Conservation (phyloP, 2,113 vertebrate species). For the Microtus ochrogaster region DNA sequence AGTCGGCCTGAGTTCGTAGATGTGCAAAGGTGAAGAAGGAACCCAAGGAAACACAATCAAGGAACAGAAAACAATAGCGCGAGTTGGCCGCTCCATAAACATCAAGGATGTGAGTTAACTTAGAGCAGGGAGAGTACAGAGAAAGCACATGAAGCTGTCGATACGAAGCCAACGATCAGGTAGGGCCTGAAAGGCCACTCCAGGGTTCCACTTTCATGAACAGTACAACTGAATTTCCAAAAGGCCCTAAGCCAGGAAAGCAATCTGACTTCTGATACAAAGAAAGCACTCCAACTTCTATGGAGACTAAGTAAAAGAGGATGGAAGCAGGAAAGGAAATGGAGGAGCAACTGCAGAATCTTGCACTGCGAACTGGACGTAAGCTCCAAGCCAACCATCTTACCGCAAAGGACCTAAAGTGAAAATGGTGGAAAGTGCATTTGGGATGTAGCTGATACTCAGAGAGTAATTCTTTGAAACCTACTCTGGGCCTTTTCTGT, state of each 20-base stretch:
- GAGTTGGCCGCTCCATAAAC: not conserved
- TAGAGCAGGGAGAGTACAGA: not conserved
- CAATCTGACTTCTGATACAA: not conserved
- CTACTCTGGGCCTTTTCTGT: not conserved
- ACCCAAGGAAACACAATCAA: not conserved
- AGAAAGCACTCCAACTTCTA: not conserved
- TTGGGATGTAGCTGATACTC: not conserved
- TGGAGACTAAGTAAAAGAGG: not conserved
- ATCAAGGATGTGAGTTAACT: not conserved
- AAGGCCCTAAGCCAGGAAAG: not conserved
- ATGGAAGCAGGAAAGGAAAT: not conserved
- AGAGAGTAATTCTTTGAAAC: not conserved
- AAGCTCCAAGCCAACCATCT: not conserved
- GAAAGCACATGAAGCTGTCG: not conserved
- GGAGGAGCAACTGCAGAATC: not conserved
- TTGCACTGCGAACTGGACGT: not conserved
- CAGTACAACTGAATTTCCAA: accelerated
- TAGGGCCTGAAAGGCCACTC: accelerated
- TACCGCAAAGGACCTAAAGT: not conserved
- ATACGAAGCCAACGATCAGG: accelerated
- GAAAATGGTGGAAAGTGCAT: not conserved
- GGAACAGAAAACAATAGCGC: not conserved
- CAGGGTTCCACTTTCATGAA: not conserved
- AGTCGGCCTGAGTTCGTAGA: not conserved
- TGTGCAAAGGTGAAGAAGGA: not conserved